Evolutionary conservation across 2,888 invertebrate species (phyloP).

Genomic region (Protophormia terraenovae): DNA sequence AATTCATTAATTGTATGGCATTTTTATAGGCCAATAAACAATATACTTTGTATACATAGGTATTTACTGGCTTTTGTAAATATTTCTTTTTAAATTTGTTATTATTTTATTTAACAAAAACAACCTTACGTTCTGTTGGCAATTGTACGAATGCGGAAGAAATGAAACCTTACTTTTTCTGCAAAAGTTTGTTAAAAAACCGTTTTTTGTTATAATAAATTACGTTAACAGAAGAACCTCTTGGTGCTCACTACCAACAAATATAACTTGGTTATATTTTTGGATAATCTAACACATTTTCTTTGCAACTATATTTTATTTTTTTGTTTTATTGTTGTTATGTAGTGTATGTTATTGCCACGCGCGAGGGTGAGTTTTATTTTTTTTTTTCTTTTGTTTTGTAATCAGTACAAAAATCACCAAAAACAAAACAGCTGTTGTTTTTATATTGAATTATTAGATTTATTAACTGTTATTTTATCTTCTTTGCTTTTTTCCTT

Average conservation of each 20-base stretch:
- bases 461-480: conserved; percentile 10
- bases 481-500: not conserved
- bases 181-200: not conserved
- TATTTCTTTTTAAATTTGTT: not conserved
- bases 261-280: conserved; percentile 8
- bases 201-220: conserved; percentile 5
- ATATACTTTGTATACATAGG: not conserved
- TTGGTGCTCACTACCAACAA: not conserved
- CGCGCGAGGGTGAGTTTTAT: conserved; percentile 21
- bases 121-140: conserved; percentile 57
- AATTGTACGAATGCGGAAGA: conserved; percentile 58
- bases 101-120: not conserved
- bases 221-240: conserved; percentile 28
- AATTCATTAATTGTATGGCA: not conserved
- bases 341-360: conserved; percentile 48
- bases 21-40: conserved; percentile 1
- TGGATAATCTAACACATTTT: not conserved
- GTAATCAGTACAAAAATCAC: conserved; percentile 43
- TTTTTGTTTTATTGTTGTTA: conserved; percentile 1
- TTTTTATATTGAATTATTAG: conserved; percentile 28
- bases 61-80: not conserved
- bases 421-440: conserved; percentile 51
- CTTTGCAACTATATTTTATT: conserved; percentile 7
- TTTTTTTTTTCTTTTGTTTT: conserved; percentile 29
- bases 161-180: not conserved